Percentiles rank a stretch among this genome's conserved stretches.
Evolutionary conservation across 2,888 invertebrate genomes (phyloP).

Genomic region (Acronicta psi): DNA sequence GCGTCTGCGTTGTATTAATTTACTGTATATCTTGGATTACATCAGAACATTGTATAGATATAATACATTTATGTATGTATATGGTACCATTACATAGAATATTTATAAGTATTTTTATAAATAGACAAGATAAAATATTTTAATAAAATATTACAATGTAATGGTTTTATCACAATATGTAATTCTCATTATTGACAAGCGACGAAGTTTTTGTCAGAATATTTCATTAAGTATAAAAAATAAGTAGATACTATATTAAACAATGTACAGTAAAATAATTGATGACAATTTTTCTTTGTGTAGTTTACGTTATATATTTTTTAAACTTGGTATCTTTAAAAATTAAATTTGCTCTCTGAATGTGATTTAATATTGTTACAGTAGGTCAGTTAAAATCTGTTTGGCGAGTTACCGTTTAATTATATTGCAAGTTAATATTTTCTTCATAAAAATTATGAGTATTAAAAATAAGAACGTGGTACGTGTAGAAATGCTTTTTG

Average conservation of each 20-base stretch:
- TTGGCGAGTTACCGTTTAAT: conserved; percentile 10
- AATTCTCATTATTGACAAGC: conserved; percentile 13
- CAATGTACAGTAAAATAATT: not conserved
- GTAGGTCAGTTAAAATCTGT: conserved; percentile 7
- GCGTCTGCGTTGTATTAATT: conserved; percentile 27
- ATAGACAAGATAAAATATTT: conserved; percentile 42
- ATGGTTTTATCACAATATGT: conserved; percentile 17
- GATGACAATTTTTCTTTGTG: not conserved
- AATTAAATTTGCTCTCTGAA: conserved; percentile 35
- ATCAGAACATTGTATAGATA: conserved; percentile 28
- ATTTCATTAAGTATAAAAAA: not conserved
- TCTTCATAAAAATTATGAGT: conserved; percentile 1
- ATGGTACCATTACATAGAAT: conserved; percentile 46
- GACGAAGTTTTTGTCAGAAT: conserved; percentile 11
- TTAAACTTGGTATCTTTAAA: conserved; percentile 1
- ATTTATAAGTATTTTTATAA: conserved; percentile 52
- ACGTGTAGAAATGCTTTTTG: conserved; percentile 1
- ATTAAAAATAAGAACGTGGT: conserved; percentile 1
- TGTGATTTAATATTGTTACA: conserved; percentile 30
- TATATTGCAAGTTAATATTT: conserved; percentile 2
- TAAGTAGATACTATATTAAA: not conserved
- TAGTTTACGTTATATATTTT: not conserved
- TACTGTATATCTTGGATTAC: conserved; percentile 57
- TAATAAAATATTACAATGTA: conserved; percentile 24
- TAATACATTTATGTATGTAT: conserved; percentile 9